phyloP scores from a whole-genome alignment of 1,140 invertebrate species.

The Papilio aristodemus region DNA sequence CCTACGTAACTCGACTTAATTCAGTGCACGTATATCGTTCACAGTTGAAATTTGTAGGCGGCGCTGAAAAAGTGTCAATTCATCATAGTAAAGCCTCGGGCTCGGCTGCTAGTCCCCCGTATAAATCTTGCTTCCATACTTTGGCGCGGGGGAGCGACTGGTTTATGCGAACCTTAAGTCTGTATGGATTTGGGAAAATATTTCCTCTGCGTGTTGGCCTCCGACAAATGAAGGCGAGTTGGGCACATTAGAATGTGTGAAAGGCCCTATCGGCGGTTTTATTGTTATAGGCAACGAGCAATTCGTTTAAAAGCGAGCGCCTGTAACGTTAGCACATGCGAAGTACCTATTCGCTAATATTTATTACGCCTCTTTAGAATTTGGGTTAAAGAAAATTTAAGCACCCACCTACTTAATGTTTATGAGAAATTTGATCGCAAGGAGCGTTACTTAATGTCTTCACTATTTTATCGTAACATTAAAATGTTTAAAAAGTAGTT shows the following conservation, averaged over 20 bases:
- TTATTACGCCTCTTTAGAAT: constrained; percentile 65
- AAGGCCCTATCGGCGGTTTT: constrained; percentile 73
- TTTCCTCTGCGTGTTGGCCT: constrained; percentile 77
- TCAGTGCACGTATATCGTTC: constrained; percentile 72
- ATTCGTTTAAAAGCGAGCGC: constrained; percentile 79
- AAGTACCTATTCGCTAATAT: constrained; percentile 76
- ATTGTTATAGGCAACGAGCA: constrained; percentile 74
- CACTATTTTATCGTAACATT: not conserved
- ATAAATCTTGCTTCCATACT: constrained; percentile 82
- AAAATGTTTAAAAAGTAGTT: not conserved
- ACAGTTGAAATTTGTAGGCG: constrained; percentile 74
- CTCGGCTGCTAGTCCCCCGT: constrained; percentile 72
- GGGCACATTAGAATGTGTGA: constrained; percentile 77
- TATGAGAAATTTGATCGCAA: constrained; percentile 39
- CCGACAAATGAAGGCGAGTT: constrained; percentile 77
- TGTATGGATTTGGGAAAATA: constrained; percentile 82
- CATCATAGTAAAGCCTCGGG: constrained; percentile 77
- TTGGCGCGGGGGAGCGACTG: constrained; percentile 78
- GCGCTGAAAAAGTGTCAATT: constrained; percentile 78
- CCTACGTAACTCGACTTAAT: constrained; percentile 48
- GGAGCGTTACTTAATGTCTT: constrained; percentile 33
- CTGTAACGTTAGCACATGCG: constrained; percentile 64
- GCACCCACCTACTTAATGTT: constrained; percentile 50
- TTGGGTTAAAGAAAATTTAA: constrained; percentile 53
- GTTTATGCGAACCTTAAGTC: constrained; percentile 82